Percentiles rank a stretch among this genome's conserved stretches.
These are phyloP conservation scores for Oriolus oriolus DNA, from an alignment of 2,113 vertebrate genomes.

Conservation along the genomic window DNA sequence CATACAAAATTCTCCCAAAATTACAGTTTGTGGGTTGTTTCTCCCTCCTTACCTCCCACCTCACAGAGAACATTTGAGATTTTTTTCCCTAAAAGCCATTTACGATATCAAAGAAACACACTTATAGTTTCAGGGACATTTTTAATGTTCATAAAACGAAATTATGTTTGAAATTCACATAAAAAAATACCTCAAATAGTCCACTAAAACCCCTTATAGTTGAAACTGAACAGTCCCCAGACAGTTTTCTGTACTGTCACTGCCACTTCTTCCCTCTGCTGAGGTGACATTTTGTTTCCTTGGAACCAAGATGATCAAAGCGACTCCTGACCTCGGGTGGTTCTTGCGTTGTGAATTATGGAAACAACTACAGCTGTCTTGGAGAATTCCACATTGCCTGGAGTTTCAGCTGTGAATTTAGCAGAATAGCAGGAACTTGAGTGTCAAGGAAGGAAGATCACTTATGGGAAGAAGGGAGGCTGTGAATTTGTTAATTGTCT, in stretches of 20 bases:
- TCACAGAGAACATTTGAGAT: background rate
- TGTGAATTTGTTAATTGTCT: background rate
- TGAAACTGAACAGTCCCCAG: background rate
- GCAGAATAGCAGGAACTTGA: background rate
- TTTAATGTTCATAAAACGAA: background rate
- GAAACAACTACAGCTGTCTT: background rate
- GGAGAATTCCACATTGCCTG: background rate
- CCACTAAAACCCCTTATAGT: background rate
- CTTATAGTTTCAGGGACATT: background rate
- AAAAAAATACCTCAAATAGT: background rate
- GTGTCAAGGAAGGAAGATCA: background rate
- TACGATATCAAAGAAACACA: background rate
- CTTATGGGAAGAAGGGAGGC: background rate
- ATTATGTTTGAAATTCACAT: background rate
- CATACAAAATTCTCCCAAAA: background rate
- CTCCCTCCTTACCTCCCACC: background rate
- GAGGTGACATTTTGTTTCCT: background rate
- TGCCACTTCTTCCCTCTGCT: background rate
- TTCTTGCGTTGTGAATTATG: background rate
- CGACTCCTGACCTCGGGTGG: background rate
- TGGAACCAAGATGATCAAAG: background rate
- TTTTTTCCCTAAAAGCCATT: background rate
- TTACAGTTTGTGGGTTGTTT: background rate
- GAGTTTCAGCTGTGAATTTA: background rate
- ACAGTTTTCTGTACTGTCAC: background rate